A percentile compares a stretch with the other conserved stretches of the same genome.
phyloP scores from a whole-genome alignment of 2,888 invertebrate species.

The Drosophila neutralis region DNA sequence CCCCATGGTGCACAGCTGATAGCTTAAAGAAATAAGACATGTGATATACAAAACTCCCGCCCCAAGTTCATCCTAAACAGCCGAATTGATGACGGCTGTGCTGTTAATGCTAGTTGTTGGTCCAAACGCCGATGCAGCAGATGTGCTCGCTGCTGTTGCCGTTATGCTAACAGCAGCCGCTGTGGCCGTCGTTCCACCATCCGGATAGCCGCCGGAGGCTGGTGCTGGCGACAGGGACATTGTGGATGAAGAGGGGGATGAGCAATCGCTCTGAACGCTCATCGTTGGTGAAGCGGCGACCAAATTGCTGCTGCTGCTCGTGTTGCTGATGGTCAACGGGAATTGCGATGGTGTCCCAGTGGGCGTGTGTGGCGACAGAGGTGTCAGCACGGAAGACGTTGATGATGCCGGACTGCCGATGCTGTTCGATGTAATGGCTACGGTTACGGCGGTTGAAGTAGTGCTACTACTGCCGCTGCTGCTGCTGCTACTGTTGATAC shows the following conservation, averaged over 20 bases:
- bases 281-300: conserved; percentile 80
- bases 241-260: conserved; percentile 81
- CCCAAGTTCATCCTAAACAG: conserved; percentile 68
- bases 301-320: conserved; percentile 67
- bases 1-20: conserved; percentile 57
- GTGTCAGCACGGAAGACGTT: conserved; percentile 63
- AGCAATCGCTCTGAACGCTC: conserved; percentile 82
- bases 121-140: conserved; percentile 78
- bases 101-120: conserved; percentile 69
- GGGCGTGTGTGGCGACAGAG: conserved; percentile 82
- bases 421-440: conserved; percentile 45
- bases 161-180: conserved; percentile 79
- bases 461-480: conserved; percentile 1
- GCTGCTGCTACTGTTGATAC: conserved; percentile 25
- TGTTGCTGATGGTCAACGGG: conserved; percentile 70
- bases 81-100: conserved; percentile 82
- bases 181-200: conserved; percentile 66
- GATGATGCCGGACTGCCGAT: conserved; percentile 53
- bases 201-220: conserved; percentile 70
- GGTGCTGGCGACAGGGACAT: conserved; percentile 83
- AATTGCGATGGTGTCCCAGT: conserved; percentile 72
- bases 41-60: conserved; percentile 36
- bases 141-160: conserved; percentile 79
- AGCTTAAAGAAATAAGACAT: conserved; percentile 45
- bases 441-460: conserved; percentile 22